phyloP scores from a whole-genome alignment of 2,888 invertebrate species.

The Agrotis segetum region DNA sequence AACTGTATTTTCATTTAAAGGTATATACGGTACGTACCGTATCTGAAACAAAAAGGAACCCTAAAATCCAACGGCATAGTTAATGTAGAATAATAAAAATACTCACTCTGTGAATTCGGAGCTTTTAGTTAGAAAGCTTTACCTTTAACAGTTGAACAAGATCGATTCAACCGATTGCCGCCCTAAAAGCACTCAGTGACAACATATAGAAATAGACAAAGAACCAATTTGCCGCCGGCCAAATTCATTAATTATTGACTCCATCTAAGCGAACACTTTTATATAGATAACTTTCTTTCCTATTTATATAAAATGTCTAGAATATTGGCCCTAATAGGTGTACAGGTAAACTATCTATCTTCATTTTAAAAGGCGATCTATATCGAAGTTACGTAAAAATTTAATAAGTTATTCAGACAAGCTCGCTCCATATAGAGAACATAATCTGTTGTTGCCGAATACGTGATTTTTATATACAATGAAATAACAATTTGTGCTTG shows the following conservation, averaged over 20 bases:
- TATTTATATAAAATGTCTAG: conserved; percentile 1
- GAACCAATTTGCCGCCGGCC: conserved; percentile 64
- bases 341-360: conserved; percentile 26
- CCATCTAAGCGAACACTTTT: conserved; percentile 36
- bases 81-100: conserved; percentile 76
- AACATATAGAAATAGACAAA: conserved; percentile 71
- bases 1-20: too few species aligned
- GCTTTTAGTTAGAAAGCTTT: conserved; percentile 72
- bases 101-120: conserved; percentile 73
- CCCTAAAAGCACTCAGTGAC: conserved; percentile 73
- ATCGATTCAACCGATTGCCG: conserved; percentile 70
- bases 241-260: conserved; percentile 56
- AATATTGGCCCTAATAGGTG: conserved; percentile 17
- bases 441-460: conserved; percentile 13
- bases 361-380: conserved; percentile 22
- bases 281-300: conserved; percentile 6
- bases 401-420: conserved; percentile 20
- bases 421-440: conserved; percentile 9
- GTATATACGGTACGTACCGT: neutral
- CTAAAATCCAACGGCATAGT: conserved; percentile 67
- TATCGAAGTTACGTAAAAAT: conserved; percentile 26
- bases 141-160: conserved; percentile 76
- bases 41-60: conserved; percentile 62
- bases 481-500: conserved; percentile 18
- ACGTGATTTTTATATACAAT: conserved; percentile 11